A percentile compares a stretch with the other conserved stretches of the same genome.
phyloP scores from a whole-genome alignment of 2,113 vertebrate species.

The Phocoena sinus region DNA sequence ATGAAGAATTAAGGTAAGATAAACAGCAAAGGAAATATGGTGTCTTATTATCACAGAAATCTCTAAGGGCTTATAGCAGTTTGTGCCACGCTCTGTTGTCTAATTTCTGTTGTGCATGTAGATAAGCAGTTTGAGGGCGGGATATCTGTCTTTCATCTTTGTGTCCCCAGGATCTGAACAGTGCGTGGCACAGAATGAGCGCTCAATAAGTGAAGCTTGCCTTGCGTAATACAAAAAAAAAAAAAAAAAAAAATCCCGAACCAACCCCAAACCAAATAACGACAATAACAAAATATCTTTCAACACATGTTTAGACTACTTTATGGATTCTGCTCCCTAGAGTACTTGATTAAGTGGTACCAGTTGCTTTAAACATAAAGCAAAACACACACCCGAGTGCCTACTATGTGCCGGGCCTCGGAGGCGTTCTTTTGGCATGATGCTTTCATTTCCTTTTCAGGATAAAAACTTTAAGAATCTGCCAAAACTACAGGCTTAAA shows the following conservation, averaged over 20 bases:
- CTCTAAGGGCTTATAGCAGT: background rate
- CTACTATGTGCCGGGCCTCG: background rate
- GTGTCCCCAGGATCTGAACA: background rate
- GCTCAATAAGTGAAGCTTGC: background rate
- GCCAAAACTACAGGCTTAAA: background rate
- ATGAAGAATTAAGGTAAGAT: background rate
- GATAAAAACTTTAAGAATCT: background rate
- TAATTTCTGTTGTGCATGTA: background rate
- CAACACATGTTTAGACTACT: background rate
- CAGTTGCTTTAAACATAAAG: slow-evolving; percentile 19
- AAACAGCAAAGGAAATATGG: background rate
- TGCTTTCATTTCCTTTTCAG: background rate
- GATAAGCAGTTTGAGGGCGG: background rate
- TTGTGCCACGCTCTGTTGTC: background rate
- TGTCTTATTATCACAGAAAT: background rate
- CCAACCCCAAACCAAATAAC: background rate
- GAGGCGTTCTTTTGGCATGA: background rate
- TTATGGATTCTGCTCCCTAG: background rate
- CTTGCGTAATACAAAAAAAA: background rate
- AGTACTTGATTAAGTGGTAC: background rate
- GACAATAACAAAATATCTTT: background rate
- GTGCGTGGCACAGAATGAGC: background rate
- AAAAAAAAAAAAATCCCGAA: background rate
- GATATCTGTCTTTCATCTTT: background rate
- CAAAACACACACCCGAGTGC: background rate